These are phyloP conservation scores for Oryzias javanicus DNA, from an alignment of 2,113 vertebrate species.

Conservation along the genomic window DNA sequence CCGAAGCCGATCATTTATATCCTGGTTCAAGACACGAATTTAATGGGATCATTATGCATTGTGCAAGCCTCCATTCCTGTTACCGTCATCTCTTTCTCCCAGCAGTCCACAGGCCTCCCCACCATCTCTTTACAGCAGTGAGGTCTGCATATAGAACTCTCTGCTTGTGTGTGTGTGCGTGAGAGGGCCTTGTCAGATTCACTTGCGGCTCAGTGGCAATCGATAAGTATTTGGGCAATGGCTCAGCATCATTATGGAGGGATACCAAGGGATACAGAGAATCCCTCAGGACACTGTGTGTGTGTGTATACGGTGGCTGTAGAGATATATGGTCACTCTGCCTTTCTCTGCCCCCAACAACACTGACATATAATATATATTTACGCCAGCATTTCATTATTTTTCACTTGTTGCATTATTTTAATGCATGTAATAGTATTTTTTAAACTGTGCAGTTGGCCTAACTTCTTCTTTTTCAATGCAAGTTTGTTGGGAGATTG, in stretches of 20 bases:
- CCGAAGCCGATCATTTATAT: too few species aligned
- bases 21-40: background rate
- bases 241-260: constrained; percentile 69
- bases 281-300: constrained; percentile 36
- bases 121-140: constrained; percentile 33
- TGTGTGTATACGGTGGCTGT: constrained; percentile 6
- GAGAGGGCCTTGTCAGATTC: constrained; percentile 35
- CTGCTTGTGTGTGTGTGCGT: constrained; percentile 9
- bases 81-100: background rate
- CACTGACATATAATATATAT: background rate
- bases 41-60: constrained; percentile 7
- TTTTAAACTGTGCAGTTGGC: too few species aligned
- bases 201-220: constrained; percentile 54
- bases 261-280: constrained; percentile 65
- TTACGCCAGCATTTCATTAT: too few species aligned
- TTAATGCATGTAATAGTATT: too few species aligned
- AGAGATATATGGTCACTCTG: constrained; percentile 2
- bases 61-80: background rate
- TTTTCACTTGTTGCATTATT: too few species aligned
- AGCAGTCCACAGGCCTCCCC: background rate
- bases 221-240: constrained; percentile 69
- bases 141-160: constrained; percentile 6
- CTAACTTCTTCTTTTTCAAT: too few species aligned
- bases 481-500: too few species aligned
- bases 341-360: background rate